Conservation (phyloP, 2,113 vertebrate genomes). For the Spea bombifrons region DNA sequence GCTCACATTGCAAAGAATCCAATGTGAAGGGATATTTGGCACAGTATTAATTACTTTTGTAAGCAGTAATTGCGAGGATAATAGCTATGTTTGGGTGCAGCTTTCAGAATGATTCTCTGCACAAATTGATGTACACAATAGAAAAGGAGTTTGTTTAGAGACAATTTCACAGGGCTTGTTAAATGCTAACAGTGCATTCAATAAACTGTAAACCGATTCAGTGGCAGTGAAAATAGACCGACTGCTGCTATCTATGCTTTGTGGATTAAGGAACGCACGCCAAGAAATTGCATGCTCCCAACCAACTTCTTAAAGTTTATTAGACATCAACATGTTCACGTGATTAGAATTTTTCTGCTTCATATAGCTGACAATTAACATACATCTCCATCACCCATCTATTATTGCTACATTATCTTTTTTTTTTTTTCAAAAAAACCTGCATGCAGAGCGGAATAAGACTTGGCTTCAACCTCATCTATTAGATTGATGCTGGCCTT, state of each 20-base stretch:
- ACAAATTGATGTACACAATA: slow-evolving; percentile 3
- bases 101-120: slow-evolving; percentile 20
- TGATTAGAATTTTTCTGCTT: background rate
- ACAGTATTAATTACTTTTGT: slow-evolving; percentile 48
- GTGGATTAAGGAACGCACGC: background rate
- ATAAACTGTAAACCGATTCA: background rate
- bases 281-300: background rate
- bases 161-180: slow-evolving; percentile 14
- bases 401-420: too few relatives aligned
- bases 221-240: slow-evolving; percentile 18
- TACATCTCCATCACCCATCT: background rate
- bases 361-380: background rate
- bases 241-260: slow-evolving; percentile 12
- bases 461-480: too few relatives aligned
- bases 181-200: slow-evolving; percentile 12
- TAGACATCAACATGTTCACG: background rate
- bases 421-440: too few relatives aligned
- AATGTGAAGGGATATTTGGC: slow-evolving; percentile 46
- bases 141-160: slow-evolving; percentile 4
- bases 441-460: too few relatives aligned
- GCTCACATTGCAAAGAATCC: slow-evolving; percentile 45
- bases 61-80: slow-evolving; percentile 40
- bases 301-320: slow-evolving; percentile 24
- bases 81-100: slow-evolving; percentile 15
- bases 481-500: too few relatives aligned